Conservation (phyloP, 2,888 invertebrate species). For the Calliopum simillimum region DNA sequence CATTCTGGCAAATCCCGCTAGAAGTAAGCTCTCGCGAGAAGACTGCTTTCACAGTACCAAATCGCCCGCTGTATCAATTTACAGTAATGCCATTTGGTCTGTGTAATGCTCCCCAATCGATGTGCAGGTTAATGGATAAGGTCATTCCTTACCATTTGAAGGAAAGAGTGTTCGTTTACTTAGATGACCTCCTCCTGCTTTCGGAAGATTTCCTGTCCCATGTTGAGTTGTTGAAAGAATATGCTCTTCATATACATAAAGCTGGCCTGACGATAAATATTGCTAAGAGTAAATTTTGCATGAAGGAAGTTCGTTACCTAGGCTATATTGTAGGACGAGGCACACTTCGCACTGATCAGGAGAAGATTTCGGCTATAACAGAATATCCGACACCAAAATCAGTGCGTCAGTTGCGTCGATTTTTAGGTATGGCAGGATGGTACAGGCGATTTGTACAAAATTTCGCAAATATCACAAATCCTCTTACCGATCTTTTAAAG, state of each 20-base stretch:
- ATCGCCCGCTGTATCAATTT: no score
- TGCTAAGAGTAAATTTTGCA: no score
- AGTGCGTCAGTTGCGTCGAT: not conserved
- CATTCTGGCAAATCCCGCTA: no score
- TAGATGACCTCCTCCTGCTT: not conserved
- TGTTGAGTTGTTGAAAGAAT: not conserved
- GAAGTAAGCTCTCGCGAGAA: no score
- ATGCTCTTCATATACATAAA: not conserved
- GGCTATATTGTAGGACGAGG: not conserved
- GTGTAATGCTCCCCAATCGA: no score
- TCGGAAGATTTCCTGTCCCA: no score
- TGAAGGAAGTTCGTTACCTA: no score
- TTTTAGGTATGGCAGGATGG: slow-evolving; percentile 5
- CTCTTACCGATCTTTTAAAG: not conserved
- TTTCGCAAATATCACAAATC: not conserved
- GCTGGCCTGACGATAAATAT: not conserved
- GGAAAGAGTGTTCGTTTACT: not conserved
- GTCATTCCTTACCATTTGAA: not conserved
- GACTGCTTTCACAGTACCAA: no score
- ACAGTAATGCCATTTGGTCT: no score
- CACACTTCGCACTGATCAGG: not conserved
- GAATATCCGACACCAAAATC: slow-evolving; percentile 1
- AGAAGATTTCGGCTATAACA: not conserved
- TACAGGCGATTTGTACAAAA: not conserved
- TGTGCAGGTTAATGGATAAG: no score